Evolutionary conservation across 2,888 invertebrate species (phyloP), one percentile per base, ranked within the genome.

Genomic region (Eristalis tenax): DNA sequence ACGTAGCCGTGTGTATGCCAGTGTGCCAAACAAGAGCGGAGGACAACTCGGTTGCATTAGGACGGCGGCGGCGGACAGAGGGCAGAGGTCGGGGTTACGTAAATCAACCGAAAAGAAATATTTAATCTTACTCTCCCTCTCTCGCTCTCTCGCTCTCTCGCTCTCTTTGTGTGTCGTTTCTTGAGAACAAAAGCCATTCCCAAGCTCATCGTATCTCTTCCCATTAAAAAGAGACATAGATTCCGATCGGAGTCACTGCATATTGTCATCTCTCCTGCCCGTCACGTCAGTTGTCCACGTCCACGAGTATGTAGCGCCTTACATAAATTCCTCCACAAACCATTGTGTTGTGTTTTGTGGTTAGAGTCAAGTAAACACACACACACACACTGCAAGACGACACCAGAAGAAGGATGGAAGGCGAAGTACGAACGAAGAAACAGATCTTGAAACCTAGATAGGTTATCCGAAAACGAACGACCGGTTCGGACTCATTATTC

Each of bases 361-460:
- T 43, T n/a, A n/a, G 43, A 43, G 15, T 4, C 50, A n/a, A 18
- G 50, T 18, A 6, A n/a, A n/a, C 18, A 50, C n/a, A 18, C n/a
- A n/a, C 43, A 43, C 26, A n/a, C 15, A 43, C 1, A 43, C 32
- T 5, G 4, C 32, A 8, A 32, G 32, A 43, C n/a, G n/a, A n/a
- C 15, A n/a, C n/a, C n/a, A n/a, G 43, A 43, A 43, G 15, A 43
- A 57, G 6, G 38, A 18, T 11, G n/a, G 43, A 43, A 18, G 13
- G 18, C 8, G n/a, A 26, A 26, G 8, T 26, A 59, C 23, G 5
- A 59, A 23, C n/a, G 26, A 59, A 59, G 59, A 50, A 50, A 50
- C 50, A 73, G 71, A 73, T 73, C 61, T 43, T 11, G 4, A 28
- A 73, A 28, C 38, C 8, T 43, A 61, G 71, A 73, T 73, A 73